Conservation (phyloP, 2,888 invertebrate genomes). For the Drosophila leonis region DNA sequence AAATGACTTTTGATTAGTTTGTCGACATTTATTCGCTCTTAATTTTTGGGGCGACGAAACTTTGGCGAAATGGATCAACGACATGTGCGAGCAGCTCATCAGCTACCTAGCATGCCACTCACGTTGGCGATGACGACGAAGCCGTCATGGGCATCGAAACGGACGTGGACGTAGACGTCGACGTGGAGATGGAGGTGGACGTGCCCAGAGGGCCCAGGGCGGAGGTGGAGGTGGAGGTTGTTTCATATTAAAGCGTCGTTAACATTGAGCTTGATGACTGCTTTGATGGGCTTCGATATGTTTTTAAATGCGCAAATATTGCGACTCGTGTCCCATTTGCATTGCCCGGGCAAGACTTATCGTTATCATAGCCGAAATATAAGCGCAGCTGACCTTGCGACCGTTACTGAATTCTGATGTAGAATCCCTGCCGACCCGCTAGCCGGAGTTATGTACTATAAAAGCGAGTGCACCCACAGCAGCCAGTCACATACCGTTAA, state of each 20-base stretch:
- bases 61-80: conserved; percentile 76
- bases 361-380: conserved; percentile 69
- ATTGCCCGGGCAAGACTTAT: conserved; percentile 63
- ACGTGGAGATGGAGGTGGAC: conserved; percentile 11
- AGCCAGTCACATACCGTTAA: conserved; percentile 74
- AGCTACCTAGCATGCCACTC: conserved; percentile 63
- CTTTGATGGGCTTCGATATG: conserved; percentile 67
- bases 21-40: conserved; percentile 43
- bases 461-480: conserved; percentile 69
- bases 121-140: conserved; percentile 65
- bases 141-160: conserved; percentile 60
- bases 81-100: conserved; percentile 57
- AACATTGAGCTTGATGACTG: conserved; percentile 77
- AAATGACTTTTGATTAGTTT: conserved; percentile 26
- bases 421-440: conserved; percentile 51
- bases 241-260: conserved; percentile 72
- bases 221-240: conserved; percentile 28
- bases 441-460: conserved; percentile 42
- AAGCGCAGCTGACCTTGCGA: conserved; percentile 68
- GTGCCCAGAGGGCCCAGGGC: conserved; percentile 24
- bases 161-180: conserved; percentile 47
- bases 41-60: conserved; percentile 60
- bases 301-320: conserved; percentile 76
- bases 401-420: conserved; percentile 81
- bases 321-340: conserved; percentile 71